Base-by-base conservation (phyloP, 2,797 vertebrate species). In the Eurystomus glaucurus region DNA sequence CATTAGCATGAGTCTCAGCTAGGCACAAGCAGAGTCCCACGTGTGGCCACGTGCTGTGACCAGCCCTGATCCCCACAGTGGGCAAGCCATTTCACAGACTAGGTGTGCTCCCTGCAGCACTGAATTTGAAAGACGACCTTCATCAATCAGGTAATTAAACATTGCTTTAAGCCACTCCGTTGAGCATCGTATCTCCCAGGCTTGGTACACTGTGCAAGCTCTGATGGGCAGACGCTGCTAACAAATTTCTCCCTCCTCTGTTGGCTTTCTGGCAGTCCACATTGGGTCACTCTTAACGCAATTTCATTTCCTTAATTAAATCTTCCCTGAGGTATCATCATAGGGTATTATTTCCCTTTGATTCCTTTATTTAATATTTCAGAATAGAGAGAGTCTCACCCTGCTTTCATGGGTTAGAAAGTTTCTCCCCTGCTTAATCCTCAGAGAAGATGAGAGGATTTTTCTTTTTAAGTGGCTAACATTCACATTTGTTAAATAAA, bases 241-340 rank as follows among this genome's bases (percentile, higher is more conserved):
- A 51, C 43, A 65, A 90, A 83, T 66, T 58, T 86, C 58, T 94
- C 70, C 57, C 52, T 89, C 61, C 31, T 71, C 55, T 41, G 18
- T n/a, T 82, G 79, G 66, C 41, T 92, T 94, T 85, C 68, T 85
- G 79, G 76, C 80, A 95, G 85, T 81, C 89, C 87, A 85, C 92
- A 90, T 90, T 1, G 22, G 97, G 92, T 89, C 93, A 96, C 50
- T 93, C 90, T 76, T 62, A 85, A 92, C 50, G 74, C 66, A 91
- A 72, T 94, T 97, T 93, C 77, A 92, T 94, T 93, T 94, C 57
- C 76, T 86, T 96, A 97, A 97, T 96, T 96, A 97, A 94, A 54
- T 80, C 26, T 86, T 89, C 68, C 89, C 66, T 76, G 80, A 93
- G 71, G 92, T 82, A 78, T 90, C 75, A 94, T 92, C 69, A 74